phyloP scores from a whole-genome alignment of 2,888 invertebrate genomes.

The Cephus sareptanus region DNA sequence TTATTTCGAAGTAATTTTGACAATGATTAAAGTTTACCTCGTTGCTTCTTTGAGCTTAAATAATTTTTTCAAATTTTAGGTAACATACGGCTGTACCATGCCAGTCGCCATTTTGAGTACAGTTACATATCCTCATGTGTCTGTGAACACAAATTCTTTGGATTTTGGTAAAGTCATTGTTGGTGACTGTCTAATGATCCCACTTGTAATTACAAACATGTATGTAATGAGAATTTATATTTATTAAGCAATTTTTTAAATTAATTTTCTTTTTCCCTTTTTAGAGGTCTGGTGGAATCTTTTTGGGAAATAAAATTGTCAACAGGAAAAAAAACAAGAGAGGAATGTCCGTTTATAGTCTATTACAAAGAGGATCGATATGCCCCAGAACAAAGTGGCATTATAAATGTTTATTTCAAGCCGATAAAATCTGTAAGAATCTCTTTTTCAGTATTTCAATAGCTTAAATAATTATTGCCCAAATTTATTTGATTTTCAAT shows the following conservation, averaged over 20 bases:
- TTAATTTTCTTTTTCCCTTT: slow-evolving; percentile 19
- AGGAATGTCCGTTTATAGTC: slow-evolving; percentile 43
- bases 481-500: background rate
- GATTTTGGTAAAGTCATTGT: slow-evolving; percentile 72
- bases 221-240: slow-evolving; percentile 41
- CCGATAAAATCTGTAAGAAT: slow-evolving; percentile 65
- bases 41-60: slow-evolving; percentile 1
- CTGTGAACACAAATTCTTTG: slow-evolving; percentile 64
- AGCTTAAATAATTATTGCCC: background rate
- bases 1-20: slow-evolving; percentile 67
- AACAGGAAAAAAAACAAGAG: slow-evolving; percentile 26
- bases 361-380: slow-evolving; percentile 61
- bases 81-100: slow-evolving; percentile 71
- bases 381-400: slow-evolving; percentile 67
- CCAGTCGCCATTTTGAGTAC: slow-evolving; percentile 70
- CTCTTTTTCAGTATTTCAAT: background rate
- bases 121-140: slow-evolving; percentile 71
- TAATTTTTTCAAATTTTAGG: slow-evolving; percentile 54
- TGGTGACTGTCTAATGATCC: slow-evolving; percentile 70
- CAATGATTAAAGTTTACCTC: slow-evolving; percentile 9
- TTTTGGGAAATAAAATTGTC: slow-evolving; percentile 67
- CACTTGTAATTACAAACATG: slow-evolving; percentile 71
- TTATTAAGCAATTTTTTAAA: background rate
- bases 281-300: slow-evolving; percentile 70
- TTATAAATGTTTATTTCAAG: slow-evolving; percentile 71